phyloP scores from a whole-genome alignment of 2,888 invertebrate genomes.

The Diaphora mendica region DNA sequence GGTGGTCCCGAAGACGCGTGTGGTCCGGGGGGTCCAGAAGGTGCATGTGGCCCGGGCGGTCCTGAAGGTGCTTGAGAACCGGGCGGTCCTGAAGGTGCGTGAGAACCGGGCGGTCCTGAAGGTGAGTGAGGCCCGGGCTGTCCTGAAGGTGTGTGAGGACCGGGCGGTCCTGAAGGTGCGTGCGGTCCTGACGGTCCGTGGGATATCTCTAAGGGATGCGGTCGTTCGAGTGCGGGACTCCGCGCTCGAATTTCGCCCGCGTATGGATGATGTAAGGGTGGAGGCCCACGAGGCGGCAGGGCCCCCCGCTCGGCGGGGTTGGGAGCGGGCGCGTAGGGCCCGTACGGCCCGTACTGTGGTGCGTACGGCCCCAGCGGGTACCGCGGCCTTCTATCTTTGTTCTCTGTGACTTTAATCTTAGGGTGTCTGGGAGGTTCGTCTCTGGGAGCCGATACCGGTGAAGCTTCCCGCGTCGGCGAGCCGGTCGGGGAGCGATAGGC shows the following conservation, averaged over 20 bases:
- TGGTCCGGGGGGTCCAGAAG: neutral
- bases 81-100: neutral
- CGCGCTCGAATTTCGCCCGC: constrained; percentile 29
- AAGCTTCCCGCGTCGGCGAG: constrained; percentile 58
- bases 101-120: neutral
- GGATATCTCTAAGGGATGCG: constrained; percentile 51
- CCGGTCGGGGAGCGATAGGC: constrained; percentile 69
- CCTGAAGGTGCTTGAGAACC: neutral
- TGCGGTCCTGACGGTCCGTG: constrained; percentile 46
- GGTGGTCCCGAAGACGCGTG: neutral
- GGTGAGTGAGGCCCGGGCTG: neutral
- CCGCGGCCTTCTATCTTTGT: constrained; percentile 75
- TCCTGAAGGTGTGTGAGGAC: too few relatives aligned
- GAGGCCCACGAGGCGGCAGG: constrained; percentile 36
- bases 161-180: neutral
- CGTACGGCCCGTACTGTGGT: constrained; percentile 80
- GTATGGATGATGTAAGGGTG: constrained; percentile 40
- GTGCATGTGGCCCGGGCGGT: neutral
- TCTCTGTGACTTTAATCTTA: constrained; percentile 81
- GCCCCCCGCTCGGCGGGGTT: constrained; percentile 37
- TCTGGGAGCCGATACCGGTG: constrained; percentile 61
- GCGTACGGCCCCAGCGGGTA: constrained; percentile 83
- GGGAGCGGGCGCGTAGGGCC: constrained; percentile 73
- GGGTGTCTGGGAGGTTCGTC: constrained; percentile 70
- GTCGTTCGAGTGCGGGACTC: constrained; percentile 63